Evolutionary conservation across 1,140 invertebrate species (phyloP).

Genomic region (Choristoneura fumiferana): DNA sequence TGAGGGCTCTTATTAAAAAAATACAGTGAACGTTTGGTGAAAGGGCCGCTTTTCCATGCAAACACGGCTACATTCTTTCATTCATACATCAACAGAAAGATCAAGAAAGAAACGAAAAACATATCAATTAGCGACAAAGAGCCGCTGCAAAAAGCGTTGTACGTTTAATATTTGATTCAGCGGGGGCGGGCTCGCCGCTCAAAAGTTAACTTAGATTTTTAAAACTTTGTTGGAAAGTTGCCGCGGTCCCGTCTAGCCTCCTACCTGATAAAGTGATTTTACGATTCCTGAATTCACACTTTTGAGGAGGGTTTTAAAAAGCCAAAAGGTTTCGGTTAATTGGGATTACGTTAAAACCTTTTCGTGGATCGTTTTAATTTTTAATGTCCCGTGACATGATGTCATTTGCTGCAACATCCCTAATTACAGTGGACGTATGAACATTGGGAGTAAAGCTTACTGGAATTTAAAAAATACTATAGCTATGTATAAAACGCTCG

Average conservation of each 20-base stretch:
- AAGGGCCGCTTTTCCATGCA: no score
- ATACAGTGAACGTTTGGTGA: no score
- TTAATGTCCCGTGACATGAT: constrained; percentile 35
- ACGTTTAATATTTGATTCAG: constrained; percentile 69
- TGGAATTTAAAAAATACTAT: constrained; percentile 8
- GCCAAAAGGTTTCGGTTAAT: constrained; percentile 53
- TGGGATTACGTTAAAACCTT: constrained; percentile 52
- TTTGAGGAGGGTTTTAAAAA: constrained; percentile 72
- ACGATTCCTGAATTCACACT: constrained; percentile 69
- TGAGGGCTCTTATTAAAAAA: no score
- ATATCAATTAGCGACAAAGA: constrained; percentile 62
- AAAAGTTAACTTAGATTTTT: constrained; percentile 73
- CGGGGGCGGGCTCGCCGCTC: constrained; percentile 32
- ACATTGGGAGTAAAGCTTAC: background rate
- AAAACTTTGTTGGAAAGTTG: constrained; percentile 68
- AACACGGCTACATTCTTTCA: no score
- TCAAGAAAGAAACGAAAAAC: constrained; percentile 42
- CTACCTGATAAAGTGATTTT: constrained; percentile 70
- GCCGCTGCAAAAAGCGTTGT: constrained; percentile 41
- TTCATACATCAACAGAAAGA: no score
- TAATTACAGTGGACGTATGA: constrained; percentile 3
- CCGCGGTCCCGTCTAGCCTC: constrained; percentile 49
- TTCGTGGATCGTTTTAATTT: constrained; percentile 43
- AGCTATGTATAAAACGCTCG: constrained; percentile 22
- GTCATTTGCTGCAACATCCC: constrained; percentile 24